Percentiles rank a stretch among this genome's conserved stretches.
Evolutionary conservation across 2,888 invertebrate species (phyloP).

Genomic region (Athetis lepigone): DNA sequence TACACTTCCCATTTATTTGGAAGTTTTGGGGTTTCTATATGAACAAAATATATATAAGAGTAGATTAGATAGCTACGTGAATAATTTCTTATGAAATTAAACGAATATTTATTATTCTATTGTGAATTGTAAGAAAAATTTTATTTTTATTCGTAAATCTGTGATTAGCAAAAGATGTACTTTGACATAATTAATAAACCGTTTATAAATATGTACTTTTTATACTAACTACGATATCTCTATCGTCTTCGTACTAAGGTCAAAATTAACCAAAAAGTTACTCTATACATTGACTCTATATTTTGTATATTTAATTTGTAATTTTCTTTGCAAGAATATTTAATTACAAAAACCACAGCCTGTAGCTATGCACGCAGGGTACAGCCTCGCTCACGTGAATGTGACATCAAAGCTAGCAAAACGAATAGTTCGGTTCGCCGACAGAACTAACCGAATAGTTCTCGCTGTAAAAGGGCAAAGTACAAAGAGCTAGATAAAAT

Average conservation of each 20-base stretch:
- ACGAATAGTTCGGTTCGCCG: slow-evolving; percentile 83
- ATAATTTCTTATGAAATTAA: too few species aligned
- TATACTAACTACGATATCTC: too few species aligned
- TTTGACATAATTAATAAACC: too few species aligned
- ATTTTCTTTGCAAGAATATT: slow-evolving; percentile 46
- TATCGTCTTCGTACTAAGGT: too few species aligned
- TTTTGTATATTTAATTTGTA: slow-evolving; percentile 7
- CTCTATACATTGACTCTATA: not conserved
- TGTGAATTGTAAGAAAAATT: too few species aligned
- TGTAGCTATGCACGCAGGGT: slow-evolving; percentile 22
- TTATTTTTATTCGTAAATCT: too few species aligned
- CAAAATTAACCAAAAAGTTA: not conserved
- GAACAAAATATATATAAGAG: too few species aligned
- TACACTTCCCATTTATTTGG: slow-evolving; percentile 56
- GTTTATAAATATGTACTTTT: too few species aligned
- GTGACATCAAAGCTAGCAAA: slow-evolving; percentile 81
- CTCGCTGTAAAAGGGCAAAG: slow-evolving; percentile 84
- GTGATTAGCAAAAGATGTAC: too few species aligned
- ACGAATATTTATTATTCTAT: too few species aligned
- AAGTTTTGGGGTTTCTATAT: slow-evolving; percentile 25
- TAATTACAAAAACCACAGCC: slow-evolving; percentile 26
- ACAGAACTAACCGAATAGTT: slow-evolving; percentile 87
- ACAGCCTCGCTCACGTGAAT: slow-evolving; percentile 39
- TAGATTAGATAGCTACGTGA: too few species aligned
- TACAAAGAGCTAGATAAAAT: slow-evolving; percentile 90